Evolutionary conservation across 1,140 invertebrate genomes (phyloP), one percentile per base, ranked within the genome.

Genomic region (Meloidogyne chitwoodi): DNA sequence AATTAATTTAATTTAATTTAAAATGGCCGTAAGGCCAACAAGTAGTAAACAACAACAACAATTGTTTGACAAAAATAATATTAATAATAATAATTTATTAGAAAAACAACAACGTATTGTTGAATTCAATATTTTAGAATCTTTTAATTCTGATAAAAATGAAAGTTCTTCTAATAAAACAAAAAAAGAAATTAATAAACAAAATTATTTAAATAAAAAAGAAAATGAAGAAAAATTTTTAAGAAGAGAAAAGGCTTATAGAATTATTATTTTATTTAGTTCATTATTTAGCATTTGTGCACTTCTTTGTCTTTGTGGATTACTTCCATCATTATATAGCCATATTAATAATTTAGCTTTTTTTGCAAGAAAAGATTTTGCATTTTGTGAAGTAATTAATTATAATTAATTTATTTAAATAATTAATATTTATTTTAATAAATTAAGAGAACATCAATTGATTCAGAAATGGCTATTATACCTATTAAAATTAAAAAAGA

Each of bases 311-410:
- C 56, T 87, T 31, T 83, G 83, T 74, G 65, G 84, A 41, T 66
- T 85, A 19, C 79, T 87, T 19, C 85, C 85, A 12, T 79, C 85
- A 8, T 74, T 86, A 78, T 86, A 86, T 76, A 83, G 79, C 70
- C 82, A 83, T 76, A 84, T 87, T 34, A 73, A 83, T 61, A 85
- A 72, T 34, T 83, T 86, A 62, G 76, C 71, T 56, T 68, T 75
- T 26, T 86, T 87, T 68, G 71, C 77, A 2, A 67, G 71, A 65
- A 76, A 82, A 65, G 85, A 86, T 68, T 87, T 86, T 44, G 69
- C 77, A 10, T 86, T 81, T 69, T 86, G 85, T 68, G 80, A 87
- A 75, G 84, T 87, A 65, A 71, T n/a, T 41, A 14, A 34, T 31
- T 14, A 31, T 56, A 34, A 11, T 61, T n/a, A 22, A 14, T 70